phyloP scores from a whole-genome alignment of 2,113 vertebrate species.

The Lethenteron camtschaticum region DNA sequence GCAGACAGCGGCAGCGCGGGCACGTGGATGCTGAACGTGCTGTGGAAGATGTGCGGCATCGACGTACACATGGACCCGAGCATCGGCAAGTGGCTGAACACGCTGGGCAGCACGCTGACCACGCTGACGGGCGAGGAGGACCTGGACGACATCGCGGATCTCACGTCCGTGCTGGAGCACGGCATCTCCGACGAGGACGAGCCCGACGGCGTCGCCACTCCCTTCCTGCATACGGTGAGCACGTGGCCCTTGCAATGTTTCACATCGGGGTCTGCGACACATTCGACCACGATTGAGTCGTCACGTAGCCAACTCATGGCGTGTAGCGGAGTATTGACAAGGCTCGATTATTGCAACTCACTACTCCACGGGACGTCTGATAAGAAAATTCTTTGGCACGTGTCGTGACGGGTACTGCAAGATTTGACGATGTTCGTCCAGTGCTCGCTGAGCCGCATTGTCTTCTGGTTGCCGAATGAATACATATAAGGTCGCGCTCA shows the following conservation, averaged over 20 bases:
- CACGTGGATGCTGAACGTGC: slow-evolving; percentile 80
- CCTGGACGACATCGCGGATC: slow-evolving; percentile 64
- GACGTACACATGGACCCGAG: slow-evolving; percentile 98
- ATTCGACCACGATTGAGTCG: too few relatives aligned
- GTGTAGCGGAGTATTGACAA: too few relatives aligned
- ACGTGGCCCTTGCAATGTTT: neutral
- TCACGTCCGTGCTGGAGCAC: slow-evolving; percentile 60
- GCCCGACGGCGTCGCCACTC: slow-evolving; percentile 49
- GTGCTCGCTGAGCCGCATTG: too few relatives aligned
- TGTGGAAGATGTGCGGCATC: slow-evolving; percentile 99
- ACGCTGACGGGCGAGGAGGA: slow-evolving; percentile 87
- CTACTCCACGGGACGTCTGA: too few relatives aligned
- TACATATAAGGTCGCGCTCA: too few relatives aligned
- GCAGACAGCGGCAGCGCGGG: slow-evolving; percentile 87
- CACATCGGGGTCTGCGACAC: neutral
- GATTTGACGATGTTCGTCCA: too few relatives aligned
- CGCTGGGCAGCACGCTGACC: slow-evolving; percentile 75
- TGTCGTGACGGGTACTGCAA: too few relatives aligned
- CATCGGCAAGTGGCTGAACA: slow-evolving; percentile 81
- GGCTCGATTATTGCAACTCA: too few relatives aligned
- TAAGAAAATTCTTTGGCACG: too few relatives aligned
- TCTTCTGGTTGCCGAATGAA: too few relatives aligned
- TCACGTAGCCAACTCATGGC: too few relatives aligned
- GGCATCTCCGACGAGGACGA: slow-evolving; percentile 87
- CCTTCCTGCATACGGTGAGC: slow-evolving; percentile 56